Percentiles rank a stretch among this genome's conserved stretches.
Conservation (phyloP, 35 echinoderm and acorn worm species). For the Diadema setosum region DNA sequence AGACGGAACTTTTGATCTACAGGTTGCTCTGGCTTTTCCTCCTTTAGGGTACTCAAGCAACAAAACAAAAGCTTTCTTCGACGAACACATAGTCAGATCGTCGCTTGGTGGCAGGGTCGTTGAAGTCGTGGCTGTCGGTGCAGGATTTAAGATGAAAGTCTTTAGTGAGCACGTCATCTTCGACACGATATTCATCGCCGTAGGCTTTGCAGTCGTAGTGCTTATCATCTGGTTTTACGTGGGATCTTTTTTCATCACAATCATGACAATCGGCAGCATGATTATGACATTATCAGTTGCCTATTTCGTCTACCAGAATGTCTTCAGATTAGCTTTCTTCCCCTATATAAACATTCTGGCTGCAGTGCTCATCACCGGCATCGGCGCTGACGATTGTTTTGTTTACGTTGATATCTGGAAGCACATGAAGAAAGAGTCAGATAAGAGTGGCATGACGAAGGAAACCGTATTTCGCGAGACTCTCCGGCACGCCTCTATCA, state of each 20-base stretch:
- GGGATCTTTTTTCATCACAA: constrained; percentile 63
- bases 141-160: constrained; percentile 31
- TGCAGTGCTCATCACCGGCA: constrained; percentile 61
- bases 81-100: neutral
- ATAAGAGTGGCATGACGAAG: neutral
- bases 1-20: no score
- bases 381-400: constrained; percentile 97
- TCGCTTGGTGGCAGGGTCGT: constrained; percentile 45
- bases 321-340: constrained; percentile 75
- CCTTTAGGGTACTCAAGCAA: no score
- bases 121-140: neutral
- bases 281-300: constrained; percentile 61
- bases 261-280: constrained; percentile 60
- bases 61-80: neutral
- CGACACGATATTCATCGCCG: constrained; percentile 50
- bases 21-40: no score
- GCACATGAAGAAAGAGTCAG: constrained; percentile 11
- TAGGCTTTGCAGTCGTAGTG: constrained; percentile 42
- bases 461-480: constrained; percentile 44
- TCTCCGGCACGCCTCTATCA: constrained; percentile 44
- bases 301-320: constrained; percentile 75
- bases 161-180: constrained; percentile 36
- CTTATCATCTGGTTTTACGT: constrained; percentile 88
- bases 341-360: constrained; percentile 64
- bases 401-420: constrained; percentile 94